Evolutionary conservation across 2,888 invertebrate genomes (phyloP).

Genomic region (Drosophila robusta): DNA sequence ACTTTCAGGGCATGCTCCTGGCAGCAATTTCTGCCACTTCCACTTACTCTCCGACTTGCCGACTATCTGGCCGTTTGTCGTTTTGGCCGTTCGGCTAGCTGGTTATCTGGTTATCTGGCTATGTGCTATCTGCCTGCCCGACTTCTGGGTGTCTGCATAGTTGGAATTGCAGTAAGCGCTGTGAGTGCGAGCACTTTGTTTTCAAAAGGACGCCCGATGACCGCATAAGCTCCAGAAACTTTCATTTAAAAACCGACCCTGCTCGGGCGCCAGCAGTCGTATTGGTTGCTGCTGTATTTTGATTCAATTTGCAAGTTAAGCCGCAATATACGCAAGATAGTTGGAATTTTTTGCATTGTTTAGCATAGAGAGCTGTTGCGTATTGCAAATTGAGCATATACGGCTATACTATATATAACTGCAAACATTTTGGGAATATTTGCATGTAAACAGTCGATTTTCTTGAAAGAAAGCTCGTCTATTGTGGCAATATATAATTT

Average conservation of each 20-base stretch:
- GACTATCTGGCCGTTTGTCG: neutral
- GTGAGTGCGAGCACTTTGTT: neutral
- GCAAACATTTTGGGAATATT: no score
- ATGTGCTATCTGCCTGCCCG: conserved; percentile 5
- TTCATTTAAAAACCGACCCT: conserved; percentile 8
- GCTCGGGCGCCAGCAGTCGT: conserved; percentile 7
- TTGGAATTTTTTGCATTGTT: conserved; percentile 15
- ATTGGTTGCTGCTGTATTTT: conserved; percentile 10
- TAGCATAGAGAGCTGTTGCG: neutral
- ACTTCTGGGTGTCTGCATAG: conserved; percentile 15
- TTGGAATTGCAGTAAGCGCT: conserved; percentile 9
- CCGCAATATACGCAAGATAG: conserved; percentile 12
- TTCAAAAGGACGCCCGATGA: conserved; percentile 24
- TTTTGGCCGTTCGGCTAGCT: conserved; percentile 1
- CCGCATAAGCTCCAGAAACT: conserved; percentile 28
- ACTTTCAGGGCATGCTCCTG: conserved; percentile 24
- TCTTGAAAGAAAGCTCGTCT: no score
- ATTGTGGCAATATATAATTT: no score
- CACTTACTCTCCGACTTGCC: neutral
- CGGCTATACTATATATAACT: neutral
- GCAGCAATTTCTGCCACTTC: conserved; percentile 14
- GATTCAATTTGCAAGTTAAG: conserved; percentile 33
- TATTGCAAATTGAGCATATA: neutral
- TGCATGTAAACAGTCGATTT: neutral
- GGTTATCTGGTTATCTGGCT: conserved; percentile 6